Evolutionary conservation across 2,797 vertebrate genomes (phyloP).

Genomic region (Rhadinocentrus ornatus): DNA sequence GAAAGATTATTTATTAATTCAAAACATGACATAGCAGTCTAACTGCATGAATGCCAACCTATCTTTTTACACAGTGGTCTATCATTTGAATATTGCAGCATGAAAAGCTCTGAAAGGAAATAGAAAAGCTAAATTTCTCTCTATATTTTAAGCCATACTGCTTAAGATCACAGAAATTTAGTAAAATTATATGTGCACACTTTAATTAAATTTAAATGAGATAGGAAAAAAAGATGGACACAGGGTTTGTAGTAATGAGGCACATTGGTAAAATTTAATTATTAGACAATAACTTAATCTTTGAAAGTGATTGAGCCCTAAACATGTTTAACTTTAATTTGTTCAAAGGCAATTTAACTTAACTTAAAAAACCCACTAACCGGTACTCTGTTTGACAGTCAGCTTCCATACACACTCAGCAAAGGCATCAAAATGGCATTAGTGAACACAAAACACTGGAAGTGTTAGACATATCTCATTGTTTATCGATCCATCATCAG

Average conservation of each 20-base stretch:
- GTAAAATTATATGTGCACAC: not conserved
- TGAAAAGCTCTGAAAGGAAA: conserved; percentile 4
- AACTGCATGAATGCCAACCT: conserved; percentile 1
- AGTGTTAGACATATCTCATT: conserved; percentile 12
- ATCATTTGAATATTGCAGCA: not conserved
- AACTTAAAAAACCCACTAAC: not conserved
- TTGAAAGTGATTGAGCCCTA: not conserved
- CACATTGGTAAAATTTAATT: not conserved
- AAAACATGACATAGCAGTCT: conserved; percentile 6
- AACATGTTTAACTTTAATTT: not conserved
- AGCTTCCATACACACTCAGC: not conserved
- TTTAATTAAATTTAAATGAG: conserved; percentile 2
- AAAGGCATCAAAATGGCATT: conserved; percentile 11
- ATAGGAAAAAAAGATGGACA: not conserved
- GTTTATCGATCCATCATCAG: conserved; percentile 47
- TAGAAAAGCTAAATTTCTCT: conserved; percentile 11
- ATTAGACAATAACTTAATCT: conserved; percentile 1
- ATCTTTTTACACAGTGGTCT: not conserved
- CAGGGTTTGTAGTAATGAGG: conserved; percentile 1
- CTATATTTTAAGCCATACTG: conserved; percentile 1
- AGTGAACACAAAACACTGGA: conserved; percentile 5
- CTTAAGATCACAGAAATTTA: not conserved
- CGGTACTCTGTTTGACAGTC: not conserved
- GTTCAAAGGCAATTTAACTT: not conserved
- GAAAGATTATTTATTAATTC: conserved; percentile 17